A percentile compares a stretch with the other conserved stretches of the same genome.
Evolutionary conservation across 2,888 invertebrate species (phyloP).

Genomic region (Apeira syringaria): DNA sequence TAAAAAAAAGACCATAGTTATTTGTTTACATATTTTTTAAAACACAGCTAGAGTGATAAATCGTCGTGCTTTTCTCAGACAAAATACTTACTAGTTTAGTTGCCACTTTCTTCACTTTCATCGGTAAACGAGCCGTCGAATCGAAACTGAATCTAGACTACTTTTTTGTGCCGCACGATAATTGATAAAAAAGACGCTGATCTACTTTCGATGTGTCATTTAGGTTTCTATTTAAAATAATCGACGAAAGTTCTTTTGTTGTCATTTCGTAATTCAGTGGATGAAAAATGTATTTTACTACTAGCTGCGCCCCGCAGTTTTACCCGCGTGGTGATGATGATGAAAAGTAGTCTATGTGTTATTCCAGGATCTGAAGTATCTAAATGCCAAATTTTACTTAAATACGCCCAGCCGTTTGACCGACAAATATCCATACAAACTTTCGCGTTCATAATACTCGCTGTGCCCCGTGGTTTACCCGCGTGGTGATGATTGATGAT

Average conservation of each 20-base stretch:
- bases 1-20: too few relatives aligned
- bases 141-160: conserved; percentile 9
- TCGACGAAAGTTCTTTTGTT: conserved; percentile 8
- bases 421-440: too few relatives aligned
- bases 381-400: too few relatives aligned
- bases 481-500: too few relatives aligned
- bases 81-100: conserved; percentile 1
- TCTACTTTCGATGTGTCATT: conserved; percentile 1
- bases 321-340: too few relatives aligned
- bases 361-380: too few relatives aligned
- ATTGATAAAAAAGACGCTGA: background rate
- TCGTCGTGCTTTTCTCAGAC: conserved; percentile 1
- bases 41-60: conserved; percentile 1
- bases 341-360: too few relatives aligned
- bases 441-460: too few relatives aligned
- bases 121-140: conserved; percentile 1
- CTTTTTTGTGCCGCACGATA: conserved; percentile 4
- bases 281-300: too few relatives aligned
- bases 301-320: too few relatives aligned
- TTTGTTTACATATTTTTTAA: conserved; percentile 3
- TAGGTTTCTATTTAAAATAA: conserved; percentile 6
- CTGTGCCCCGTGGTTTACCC: too few relatives aligned
- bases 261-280: conserved; percentile 10
- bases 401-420: too few relatives aligned
- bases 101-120: conserved; percentile 18